Percentiles rank a stretch among this genome's conserved stretches.
Evolutionary conservation across 2,113 vertebrate genomes (phyloP).

Genomic region (Gymnocephalus cernua): DNA sequence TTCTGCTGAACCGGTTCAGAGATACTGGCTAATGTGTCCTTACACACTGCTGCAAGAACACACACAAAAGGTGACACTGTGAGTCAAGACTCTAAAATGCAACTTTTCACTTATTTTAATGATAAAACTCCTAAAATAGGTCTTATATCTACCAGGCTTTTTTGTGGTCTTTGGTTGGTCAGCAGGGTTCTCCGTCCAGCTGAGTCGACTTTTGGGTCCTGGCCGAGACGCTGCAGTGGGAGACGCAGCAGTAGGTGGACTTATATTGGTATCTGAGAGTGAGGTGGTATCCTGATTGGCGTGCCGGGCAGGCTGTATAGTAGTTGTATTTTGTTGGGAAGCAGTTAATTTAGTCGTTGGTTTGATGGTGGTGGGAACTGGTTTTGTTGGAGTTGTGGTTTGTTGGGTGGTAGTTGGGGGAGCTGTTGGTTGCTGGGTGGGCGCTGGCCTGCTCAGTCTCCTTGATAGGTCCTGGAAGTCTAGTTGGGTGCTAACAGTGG

Average conservation of each 20-base stretch:
- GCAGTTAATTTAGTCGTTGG: not conserved
- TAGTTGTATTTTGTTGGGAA: conserved; percentile 11
- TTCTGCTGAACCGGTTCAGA: conserved; percentile 91
- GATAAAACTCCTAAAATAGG: not conserved
- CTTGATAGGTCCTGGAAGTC: not conserved
- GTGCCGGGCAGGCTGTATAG: not conserved
- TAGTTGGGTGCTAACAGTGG: not conserved
- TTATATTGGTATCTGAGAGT: conserved; percentile 9
- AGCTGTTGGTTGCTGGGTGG: conserved; percentile 6
- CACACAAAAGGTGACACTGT: not conserved
- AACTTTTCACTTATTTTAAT: not conserved
- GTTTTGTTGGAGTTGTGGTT: conserved; percentile 8
- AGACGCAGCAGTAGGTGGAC: not conserved
- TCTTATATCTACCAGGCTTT: conserved; percentile 64
- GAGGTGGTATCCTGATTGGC: conserved; percentile 5
- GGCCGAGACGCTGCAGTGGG: not conserved
- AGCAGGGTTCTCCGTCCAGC: conserved; percentile 77
- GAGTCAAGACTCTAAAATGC: not conserved
- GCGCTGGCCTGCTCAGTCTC: not conserved
- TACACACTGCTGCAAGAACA: conserved; percentile 87
- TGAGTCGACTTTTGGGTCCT: conserved; percentile 67
- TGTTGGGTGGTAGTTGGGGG: not conserved
- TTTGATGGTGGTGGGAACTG: conserved; percentile 34
- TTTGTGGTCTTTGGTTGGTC: conserved; percentile 71
- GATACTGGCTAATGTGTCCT: conserved; percentile 95